phyloP scores from a whole-genome alignment of 2,888 invertebrate species.

The Drosophila peninsularis region DNA sequence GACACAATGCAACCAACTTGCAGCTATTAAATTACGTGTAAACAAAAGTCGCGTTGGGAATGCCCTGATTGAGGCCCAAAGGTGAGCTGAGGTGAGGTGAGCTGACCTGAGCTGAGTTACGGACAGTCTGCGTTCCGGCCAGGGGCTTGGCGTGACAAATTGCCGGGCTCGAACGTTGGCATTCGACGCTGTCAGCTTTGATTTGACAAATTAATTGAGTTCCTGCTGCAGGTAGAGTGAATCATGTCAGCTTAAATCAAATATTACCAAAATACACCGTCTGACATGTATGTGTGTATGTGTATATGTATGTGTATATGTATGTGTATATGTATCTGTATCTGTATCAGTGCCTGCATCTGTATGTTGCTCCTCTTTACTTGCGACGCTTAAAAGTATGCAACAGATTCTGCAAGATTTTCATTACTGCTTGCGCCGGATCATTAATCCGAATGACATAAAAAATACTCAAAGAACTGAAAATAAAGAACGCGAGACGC shows the following conservation, averaged over 20 bases:
- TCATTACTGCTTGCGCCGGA: background rate
- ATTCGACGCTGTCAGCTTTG: constrained; percentile 65
- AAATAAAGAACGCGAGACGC: constrained; percentile 2
- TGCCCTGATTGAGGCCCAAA: constrained; percentile 18
- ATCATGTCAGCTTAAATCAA: constrained; percentile 8
- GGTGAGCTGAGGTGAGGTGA: background rate
- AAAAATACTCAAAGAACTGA: constrained; percentile 2
- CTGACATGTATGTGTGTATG: background rate
- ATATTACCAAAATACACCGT: background rate
- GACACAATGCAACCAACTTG: constrained; percentile 62
- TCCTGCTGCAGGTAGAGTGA: constrained; percentile 26
- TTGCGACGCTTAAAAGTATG: constrained; percentile 10
- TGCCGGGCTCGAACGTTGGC: constrained; percentile 58
- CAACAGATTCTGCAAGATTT: constrained; percentile 1
- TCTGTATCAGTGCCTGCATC: background rate
- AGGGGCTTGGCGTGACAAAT: constrained; percentile 66
- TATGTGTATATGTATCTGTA: background rate
- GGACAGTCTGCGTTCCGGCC: background rate
- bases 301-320: background rate
- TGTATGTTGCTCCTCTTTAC: background rate
- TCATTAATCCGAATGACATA: constrained; percentile 19
- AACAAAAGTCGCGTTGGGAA: constrained; percentile 51
- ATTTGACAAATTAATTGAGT: constrained; percentile 80
- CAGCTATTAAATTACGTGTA: constrained; percentile 72
- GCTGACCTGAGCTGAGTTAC: background rate